These are phyloP conservation scores for Eulacestoma nigropectus DNA, from an alignment of 2,113 vertebrate species.

Conservation along the genomic window DNA sequence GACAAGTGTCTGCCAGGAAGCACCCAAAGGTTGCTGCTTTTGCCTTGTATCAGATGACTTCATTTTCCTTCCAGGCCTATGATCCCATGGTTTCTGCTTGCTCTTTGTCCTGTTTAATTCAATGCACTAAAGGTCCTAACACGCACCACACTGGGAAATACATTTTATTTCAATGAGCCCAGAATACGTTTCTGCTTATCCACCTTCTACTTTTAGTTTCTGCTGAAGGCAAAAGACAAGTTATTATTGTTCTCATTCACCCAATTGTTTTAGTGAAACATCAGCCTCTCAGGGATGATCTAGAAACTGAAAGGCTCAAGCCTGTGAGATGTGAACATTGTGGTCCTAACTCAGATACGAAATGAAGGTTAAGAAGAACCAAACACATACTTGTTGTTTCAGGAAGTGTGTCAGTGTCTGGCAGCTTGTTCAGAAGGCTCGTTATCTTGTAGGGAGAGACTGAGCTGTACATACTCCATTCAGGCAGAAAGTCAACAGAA, in stretches of 20 bases:
- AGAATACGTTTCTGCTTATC: not conserved
- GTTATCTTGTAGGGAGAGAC: not conserved
- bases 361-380: not conserved
- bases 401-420: not conserved
- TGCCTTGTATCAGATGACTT: not conserved
- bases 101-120: not conserved
- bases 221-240: not conserved
- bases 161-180: not conserved
- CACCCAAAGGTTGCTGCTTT: not conserved
- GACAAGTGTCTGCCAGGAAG: not conserved
- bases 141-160: not conserved
- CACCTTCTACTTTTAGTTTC: not conserved
- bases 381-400: not conserved
- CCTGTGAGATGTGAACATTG: not conserved
- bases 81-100: not conserved
- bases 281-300: not conserved
- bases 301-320: not conserved
- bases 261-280: not conserved
- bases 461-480: not conserved
- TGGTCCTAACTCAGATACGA: not conserved
- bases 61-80: not conserved
- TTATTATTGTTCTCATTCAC: not conserved
- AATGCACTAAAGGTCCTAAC: not conserved
- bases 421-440: not conserved
- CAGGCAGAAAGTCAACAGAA: not conserved